Evolutionary conservation across 2,888 invertebrate genomes (phyloP).

Genomic region (Athalia circularis): DNA sequence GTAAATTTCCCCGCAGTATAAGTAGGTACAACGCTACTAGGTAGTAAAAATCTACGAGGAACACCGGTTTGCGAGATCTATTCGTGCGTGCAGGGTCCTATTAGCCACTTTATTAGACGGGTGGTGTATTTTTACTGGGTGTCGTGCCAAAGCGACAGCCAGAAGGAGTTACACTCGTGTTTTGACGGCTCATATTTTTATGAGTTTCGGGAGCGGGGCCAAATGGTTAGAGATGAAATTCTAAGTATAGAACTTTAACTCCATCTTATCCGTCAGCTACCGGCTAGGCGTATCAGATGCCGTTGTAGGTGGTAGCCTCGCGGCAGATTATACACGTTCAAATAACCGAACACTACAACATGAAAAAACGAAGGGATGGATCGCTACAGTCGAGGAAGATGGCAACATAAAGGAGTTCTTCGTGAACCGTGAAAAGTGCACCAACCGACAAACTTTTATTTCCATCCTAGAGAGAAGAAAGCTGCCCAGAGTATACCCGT

Average conservation of each 20-base stretch:
- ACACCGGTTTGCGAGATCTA: conserved; percentile 22
- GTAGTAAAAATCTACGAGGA: background rate
- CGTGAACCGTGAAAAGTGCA: background rate
- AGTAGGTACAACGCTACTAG: background rate
- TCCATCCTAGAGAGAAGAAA: background rate
- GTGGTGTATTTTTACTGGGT: conserved; percentile 55
- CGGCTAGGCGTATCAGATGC: background rate
- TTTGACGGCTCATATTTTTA: conserved; percentile 57
- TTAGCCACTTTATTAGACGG: conserved; percentile 61
- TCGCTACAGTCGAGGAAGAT: background rate
- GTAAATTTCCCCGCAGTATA: conserved; percentile 4
- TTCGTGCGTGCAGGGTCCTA: conserved; percentile 52
- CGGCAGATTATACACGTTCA: too few species aligned
- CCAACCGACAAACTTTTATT: conserved; percentile 1
- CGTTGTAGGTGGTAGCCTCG: background rate
- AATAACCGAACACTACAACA: background rate
- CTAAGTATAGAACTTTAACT: conserved; percentile 41
- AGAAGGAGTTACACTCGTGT: conserved; percentile 52
- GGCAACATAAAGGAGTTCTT: conserved; percentile 16
- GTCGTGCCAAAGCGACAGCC: conserved; percentile 42
- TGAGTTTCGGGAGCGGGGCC: conserved; percentile 46
- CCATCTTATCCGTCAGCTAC: conserved; percentile 1
- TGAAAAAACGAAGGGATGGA: background rate
- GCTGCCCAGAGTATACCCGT: background rate
- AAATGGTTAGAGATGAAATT: conserved; percentile 48